A percentile compares a stretch with the other conserved stretches of the same genome.
Evolutionary conservation across 2,113 vertebrate genomes (phyloP).

Genomic region (Corapipo altera): DNA sequence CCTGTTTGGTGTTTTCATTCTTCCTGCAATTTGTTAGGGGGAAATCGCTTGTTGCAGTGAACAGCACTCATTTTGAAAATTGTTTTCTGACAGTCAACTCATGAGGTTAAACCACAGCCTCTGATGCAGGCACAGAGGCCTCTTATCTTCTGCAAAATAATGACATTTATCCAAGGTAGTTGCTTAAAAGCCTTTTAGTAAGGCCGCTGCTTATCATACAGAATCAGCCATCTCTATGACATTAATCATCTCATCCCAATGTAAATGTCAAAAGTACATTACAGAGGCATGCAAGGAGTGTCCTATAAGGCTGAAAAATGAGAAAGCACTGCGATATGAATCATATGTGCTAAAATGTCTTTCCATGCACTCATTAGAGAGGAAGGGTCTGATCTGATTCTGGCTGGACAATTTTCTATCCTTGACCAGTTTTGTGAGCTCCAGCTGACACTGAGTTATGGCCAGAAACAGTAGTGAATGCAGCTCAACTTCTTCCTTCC

Average conservation of each 20-base stretch:
- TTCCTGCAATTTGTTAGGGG: not conserved
- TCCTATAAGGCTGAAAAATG: not conserved
- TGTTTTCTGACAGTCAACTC: not conserved
- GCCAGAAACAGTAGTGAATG: fast-evolving
- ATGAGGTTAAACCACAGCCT: not conserved
- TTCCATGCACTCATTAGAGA: not conserved
- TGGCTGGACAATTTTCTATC: not conserved
- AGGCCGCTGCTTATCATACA: not conserved
- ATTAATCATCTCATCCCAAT: not conserved
- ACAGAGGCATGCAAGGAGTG: not conserved
- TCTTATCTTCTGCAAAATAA: not conserved
- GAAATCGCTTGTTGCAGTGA: not conserved
- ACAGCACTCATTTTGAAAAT: not conserved
- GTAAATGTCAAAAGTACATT: not conserved
- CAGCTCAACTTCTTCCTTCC: not conserved
- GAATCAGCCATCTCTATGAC: not conserved
- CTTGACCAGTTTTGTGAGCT: not conserved
- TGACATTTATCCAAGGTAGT: not conserved
- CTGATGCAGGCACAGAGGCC: not conserved
- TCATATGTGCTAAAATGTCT: not conserved
- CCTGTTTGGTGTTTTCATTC: not conserved
- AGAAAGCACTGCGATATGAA: not conserved
- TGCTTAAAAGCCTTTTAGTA: not conserved
- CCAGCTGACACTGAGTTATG: not conserved
- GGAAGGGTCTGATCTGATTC: not conserved